Conservation (phyloP, 1,140 invertebrate genomes). For the Drosophila sturtevanti region DNA sequence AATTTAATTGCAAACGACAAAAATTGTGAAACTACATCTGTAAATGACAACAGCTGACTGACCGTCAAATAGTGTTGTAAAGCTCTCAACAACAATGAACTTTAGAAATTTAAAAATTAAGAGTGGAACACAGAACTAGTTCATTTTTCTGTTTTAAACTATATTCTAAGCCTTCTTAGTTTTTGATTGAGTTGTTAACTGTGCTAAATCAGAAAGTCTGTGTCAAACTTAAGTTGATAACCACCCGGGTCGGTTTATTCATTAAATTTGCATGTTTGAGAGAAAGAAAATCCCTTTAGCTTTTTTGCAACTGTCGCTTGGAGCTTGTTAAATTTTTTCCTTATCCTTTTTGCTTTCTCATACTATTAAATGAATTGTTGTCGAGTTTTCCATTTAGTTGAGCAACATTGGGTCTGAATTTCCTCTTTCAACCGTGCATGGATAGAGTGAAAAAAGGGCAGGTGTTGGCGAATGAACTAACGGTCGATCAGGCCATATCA, state of each 20-base stretch:
- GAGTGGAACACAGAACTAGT: too few species aligned
- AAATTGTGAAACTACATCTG: too few species aligned
- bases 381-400: slow-evolving; percentile 4
- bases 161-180: background rate
- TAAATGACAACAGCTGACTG: too few species aligned
- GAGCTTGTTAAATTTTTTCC: background rate
- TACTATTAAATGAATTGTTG: background rate
- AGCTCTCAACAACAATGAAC: too few species aligned
- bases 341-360: background rate
- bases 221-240: background rate
- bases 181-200: background rate
- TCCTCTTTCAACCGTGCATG: background rate
- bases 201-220: background rate
- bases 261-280: slow-evolving; percentile 2
- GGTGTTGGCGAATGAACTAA: background rate
- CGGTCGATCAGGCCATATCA: slow-evolving; percentile 12
- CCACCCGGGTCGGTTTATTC: background rate
- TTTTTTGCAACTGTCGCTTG: background rate
- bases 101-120: too few species aligned
- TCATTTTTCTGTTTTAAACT: background rate
- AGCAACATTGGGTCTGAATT: background rate
- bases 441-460: background rate
- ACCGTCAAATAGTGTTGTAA: too few species aligned
- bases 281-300: background rate
- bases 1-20: too few species aligned